Percentiles rank a stretch among this genome's conserved stretches.
Conservation (phyloP, 2,113 vertebrate genomes). For the Crotalus tigris region DNA sequence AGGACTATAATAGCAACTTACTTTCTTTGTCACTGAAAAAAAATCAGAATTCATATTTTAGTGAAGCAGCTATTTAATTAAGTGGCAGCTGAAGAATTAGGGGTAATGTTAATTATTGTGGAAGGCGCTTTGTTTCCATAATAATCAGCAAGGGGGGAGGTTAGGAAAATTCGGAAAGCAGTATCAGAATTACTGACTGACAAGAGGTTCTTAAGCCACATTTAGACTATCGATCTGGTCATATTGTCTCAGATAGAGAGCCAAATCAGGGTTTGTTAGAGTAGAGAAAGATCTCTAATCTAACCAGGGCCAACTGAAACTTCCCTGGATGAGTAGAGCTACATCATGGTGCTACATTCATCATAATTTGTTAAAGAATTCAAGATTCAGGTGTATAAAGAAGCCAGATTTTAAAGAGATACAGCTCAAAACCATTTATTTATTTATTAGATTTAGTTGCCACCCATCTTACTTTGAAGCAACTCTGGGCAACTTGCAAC, state of each 20-base stretch:
- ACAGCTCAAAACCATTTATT: neutral
- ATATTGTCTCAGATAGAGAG: neutral
- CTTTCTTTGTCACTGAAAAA: conserved; percentile 34
- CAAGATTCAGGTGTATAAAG: neutral
- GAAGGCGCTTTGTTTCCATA: conserved; percentile 36
- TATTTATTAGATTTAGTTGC: neutral
- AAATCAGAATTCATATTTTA: conserved; percentile 45
- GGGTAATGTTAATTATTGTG: conserved; percentile 38
- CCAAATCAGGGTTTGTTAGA: neutral
- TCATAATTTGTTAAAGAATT: neutral
- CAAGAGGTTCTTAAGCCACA: neutral
- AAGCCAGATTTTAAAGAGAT: neutral
- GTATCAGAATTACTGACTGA: neutral
- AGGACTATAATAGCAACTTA: conserved; percentile 40
- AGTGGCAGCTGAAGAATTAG: conserved; percentile 58
- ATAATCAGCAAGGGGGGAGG: neutral
- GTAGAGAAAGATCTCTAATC: neutral
- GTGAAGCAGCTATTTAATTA: conserved; percentile 60
- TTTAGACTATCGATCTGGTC: neutral
- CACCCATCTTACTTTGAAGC: neutral
- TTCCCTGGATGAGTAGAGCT: neutral
- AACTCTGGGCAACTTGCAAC: neutral
- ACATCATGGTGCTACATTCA: neutral
- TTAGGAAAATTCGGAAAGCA: neutral
- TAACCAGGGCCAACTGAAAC: neutral